phyloP scores from a whole-genome alignment of 2,888 invertebrate species.

The Melieria crassipennis region DNA sequence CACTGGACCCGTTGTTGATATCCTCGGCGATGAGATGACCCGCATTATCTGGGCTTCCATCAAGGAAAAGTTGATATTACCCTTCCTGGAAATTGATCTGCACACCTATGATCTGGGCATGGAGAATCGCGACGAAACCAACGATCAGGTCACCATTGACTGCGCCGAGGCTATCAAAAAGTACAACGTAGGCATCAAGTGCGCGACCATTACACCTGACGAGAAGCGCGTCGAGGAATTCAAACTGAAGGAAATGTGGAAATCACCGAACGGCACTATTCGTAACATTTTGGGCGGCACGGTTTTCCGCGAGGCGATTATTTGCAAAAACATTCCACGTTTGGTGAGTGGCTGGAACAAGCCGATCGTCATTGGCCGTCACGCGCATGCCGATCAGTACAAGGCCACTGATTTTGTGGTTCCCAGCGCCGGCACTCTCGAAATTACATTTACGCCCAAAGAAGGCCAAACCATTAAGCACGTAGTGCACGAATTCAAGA shows the following conservation, averaged over 20 bases:
- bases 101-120: slow-evolving; percentile 96
- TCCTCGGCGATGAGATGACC: slow-evolving; percentile 96
- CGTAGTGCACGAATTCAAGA: slow-evolving; percentile 85
- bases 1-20: slow-evolving; percentile 90
- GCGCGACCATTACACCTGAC: slow-evolving; percentile 98
- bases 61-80: slow-evolving; percentile 95
- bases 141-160: slow-evolving; percentile 95
- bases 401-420: slow-evolving; percentile 97
- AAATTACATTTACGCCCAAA: slow-evolving; percentile 81
- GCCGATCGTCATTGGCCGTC: slow-evolving; percentile 98
- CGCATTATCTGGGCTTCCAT: slow-evolving; percentile 98
- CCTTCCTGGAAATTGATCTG: slow-evolving; percentile 93
- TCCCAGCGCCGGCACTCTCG: slow-evolving; percentile 88
- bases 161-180: slow-evolving; percentile 96
- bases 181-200: slow-evolving; percentile 98
- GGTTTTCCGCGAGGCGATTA: slow-evolving; percentile 85
- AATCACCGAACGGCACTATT: slow-evolving; percentile 89
- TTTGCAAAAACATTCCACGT: slow-evolving; percentile 93
- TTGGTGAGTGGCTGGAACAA: slow-evolving; percentile 95
- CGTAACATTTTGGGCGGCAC: slow-evolving; percentile 84
- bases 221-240: slow-evolving; percentile 94
- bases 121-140: slow-evolving; percentile 91
- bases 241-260: slow-evolving; percentile 90
- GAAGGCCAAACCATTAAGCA: slow-evolving; percentile 72
- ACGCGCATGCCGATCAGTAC: slow-evolving; percentile 98